phyloP scores from a whole-genome alignment of 2,113 vertebrate species.

The Silurus meridionalis region DNA sequence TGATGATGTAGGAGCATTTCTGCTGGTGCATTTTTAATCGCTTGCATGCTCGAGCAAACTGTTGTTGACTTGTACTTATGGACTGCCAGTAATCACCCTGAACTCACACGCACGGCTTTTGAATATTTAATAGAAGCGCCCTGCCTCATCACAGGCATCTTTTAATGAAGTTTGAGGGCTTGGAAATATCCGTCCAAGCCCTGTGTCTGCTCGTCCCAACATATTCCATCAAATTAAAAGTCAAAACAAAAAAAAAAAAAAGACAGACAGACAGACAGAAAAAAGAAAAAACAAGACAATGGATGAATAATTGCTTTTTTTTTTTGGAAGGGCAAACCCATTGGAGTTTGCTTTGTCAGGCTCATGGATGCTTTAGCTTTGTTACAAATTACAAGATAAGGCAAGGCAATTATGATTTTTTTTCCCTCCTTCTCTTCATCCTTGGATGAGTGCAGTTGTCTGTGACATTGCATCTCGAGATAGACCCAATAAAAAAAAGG shows the following conservation, averaged over 20 bases:
- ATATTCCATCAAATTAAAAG: slow-evolving; percentile 41
- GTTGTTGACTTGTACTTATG: slow-evolving; percentile 50
- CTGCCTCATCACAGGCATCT: slow-evolving; percentile 52
- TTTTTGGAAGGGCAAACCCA: slow-evolving; percentile 52
- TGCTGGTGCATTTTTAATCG: slow-evolving; percentile 53
- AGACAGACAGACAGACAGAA: background rate
- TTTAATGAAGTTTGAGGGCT: slow-evolving; percentile 59
- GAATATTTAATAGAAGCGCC: slow-evolving; percentile 64
- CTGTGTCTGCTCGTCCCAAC: slow-evolving; percentile 36
- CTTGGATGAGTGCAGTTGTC: slow-evolving; percentile 27
- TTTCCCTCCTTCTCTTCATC: slow-evolving; percentile 1
- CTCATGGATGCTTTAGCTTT: slow-evolving; percentile 46
- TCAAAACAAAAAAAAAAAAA: slow-evolving; percentile 21
- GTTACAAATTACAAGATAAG: slow-evolving; percentile 59
- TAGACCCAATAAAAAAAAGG: background rate
- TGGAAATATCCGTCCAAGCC: slow-evolving; percentile 38
- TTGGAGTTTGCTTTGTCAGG: slow-evolving; percentile 47
- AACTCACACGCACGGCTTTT: slow-evolving; percentile 42
- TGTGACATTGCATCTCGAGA: slow-evolving; percentile 49
- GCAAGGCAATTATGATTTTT: slow-evolving; percentile 46
- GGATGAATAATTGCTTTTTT: slow-evolving; percentile 55
- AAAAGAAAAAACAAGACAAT: slow-evolving; percentile 39
- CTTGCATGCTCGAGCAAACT: slow-evolving; percentile 49
- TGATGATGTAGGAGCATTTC: slow-evolving; percentile 52
- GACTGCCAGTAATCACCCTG: slow-evolving; percentile 47